Base-by-base conservation (phyloP, 2,113 vertebrate genomes). In the Zapornia atra region DNA sequence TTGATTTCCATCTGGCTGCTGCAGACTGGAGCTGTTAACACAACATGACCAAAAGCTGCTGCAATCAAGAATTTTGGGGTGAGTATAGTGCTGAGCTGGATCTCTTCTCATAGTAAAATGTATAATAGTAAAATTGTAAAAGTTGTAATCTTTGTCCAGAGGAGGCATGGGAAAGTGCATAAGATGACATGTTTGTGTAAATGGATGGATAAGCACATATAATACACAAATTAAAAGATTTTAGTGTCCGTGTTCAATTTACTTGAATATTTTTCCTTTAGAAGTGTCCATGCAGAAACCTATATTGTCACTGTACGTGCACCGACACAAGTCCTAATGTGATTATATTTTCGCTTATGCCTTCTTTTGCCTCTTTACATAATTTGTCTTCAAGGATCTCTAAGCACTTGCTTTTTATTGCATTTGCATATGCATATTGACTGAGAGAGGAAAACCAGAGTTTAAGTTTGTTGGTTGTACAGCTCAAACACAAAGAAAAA, bases 231-330 rank as follows among this genome's bases (percentile, higher is more conserved):
- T 29, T n/a, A 38, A 71, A 33, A 59, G 1, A 50, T 66, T 63
- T 57, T 61, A 36, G 6, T 56, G 21, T 29, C 60, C 69, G 14
- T 61, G 17, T n/a, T 75, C 24, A 18, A 42, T 24, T 80, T 72
- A n/a, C 21, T 50, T 48, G 4, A 77, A 63, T 46, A 51, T 48
- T 12, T 38, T 38, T 16, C 11, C 15, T n/a, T 46, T 56, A 72
- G 15, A 16, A 11, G 1, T 20, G 7, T 22, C 18, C 20, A 10
- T 54, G 20, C 22, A 65, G 66, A 78, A 94, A 38, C 12, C 19
- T 44, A 10, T 40, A 51, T 9, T 33, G 28, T 38, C 12, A 44
- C 20, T 1, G 1, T 2, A 53, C 1, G 1, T 66, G 59, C 68
- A 57, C 2, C 3, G 73, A 76, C 0, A 3, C 20, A 6, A 22